phyloP scores from a whole-genome alignment of 1,140 invertebrate genomes.

The Drosophila bocqueti region DNA sequence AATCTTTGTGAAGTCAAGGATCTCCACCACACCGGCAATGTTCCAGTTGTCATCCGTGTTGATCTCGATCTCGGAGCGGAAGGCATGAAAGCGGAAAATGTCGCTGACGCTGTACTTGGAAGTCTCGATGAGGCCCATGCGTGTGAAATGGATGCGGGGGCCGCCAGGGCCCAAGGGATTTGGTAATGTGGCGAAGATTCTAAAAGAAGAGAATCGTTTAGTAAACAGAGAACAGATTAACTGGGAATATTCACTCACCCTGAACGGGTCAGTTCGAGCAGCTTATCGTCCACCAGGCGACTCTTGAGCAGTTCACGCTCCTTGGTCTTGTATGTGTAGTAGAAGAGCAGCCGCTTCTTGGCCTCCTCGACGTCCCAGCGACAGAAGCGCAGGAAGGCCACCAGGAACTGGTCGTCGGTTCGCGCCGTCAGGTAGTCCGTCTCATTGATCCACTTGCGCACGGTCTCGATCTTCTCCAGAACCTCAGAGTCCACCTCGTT shows the following conservation, averaged over 20 bases:
- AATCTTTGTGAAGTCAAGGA: slow-evolving; percentile 86
- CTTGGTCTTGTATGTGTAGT: slow-evolving; percentile 77
- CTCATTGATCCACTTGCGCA: slow-evolving; percentile 88
- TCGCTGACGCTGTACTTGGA: slow-evolving; percentile 84
- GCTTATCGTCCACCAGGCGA: slow-evolving; percentile 72
- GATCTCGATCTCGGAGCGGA: slow-evolving; percentile 85
- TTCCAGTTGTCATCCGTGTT: slow-evolving; percentile 85
- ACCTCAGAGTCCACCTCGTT: slow-evolving; percentile 86
- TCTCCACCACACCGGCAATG: slow-evolving; percentile 84
- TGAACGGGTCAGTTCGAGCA: slow-evolving; percentile 61
- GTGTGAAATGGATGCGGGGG: slow-evolving; percentile 86
- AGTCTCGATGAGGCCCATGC: slow-evolving; percentile 85
- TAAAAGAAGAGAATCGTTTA: slow-evolving; percentile 7
- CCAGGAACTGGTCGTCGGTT: slow-evolving; percentile 87
- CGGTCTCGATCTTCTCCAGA: slow-evolving; percentile 85
- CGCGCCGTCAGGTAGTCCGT: slow-evolving; percentile 86
- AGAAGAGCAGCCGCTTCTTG: slow-evolving; percentile 88
- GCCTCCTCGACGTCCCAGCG: slow-evolving; percentile 89
- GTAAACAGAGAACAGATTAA: not conserved
- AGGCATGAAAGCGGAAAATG: slow-evolving; percentile 84
- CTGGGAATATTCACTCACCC: slow-evolving; percentile 55
- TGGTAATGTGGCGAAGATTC: slow-evolving; percentile 83
- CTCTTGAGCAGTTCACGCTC: slow-evolving; percentile 62
- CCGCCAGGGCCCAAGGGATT: slow-evolving; percentile 85
- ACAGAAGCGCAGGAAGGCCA: slow-evolving; percentile 88